A percentile compares a stretch with the other conserved stretches of the same genome.
Evolutionary conservation across 2,888 invertebrate species (phyloP).

Genomic region (Autographa pulchrina): DNA sequence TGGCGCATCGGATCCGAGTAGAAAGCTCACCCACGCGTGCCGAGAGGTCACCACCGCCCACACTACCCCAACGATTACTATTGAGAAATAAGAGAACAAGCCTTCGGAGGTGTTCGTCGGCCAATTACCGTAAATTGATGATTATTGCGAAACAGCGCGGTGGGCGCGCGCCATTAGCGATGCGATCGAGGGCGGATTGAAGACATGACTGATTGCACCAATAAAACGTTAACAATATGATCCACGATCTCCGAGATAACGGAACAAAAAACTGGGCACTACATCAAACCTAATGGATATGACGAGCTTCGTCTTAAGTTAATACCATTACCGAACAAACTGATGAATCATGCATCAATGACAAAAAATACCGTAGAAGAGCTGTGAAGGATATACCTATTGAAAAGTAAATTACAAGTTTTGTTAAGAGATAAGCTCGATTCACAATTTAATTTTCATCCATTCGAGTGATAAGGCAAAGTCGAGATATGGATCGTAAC

Average conservation of each 20-base stretch:
- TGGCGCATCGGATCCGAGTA: slow-evolving; percentile 71
- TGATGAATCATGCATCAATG: slow-evolving; percentile 50
- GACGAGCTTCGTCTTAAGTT: slow-evolving; percentile 49
- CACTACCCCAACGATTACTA: slow-evolving; percentile 71
- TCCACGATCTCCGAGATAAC: slow-evolving; percentile 39
- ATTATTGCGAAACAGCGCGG: slow-evolving; percentile 77
- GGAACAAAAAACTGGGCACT: slow-evolving; percentile 50
- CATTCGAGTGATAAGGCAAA: slow-evolving; percentile 9
- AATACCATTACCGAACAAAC: slow-evolving; percentile 36
- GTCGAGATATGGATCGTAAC: slow-evolving; percentile 39
- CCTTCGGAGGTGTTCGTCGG: slow-evolving; percentile 70
- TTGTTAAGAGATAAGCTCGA: slow-evolving; percentile 7
- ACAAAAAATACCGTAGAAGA: slow-evolving; percentile 42
- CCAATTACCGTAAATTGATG: slow-evolving; percentile 80
- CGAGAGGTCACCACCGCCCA: slow-evolving; percentile 84
- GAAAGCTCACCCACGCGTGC: slow-evolving; percentile 84
- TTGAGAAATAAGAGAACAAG: slow-evolving; percentile 72
- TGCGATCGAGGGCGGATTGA: slow-evolving; percentile 65
- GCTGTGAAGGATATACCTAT: neutral
- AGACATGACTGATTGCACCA: slow-evolving; percentile 64
- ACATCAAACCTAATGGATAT: slow-evolving; percentile 54
- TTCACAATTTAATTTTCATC: slow-evolving; percentile 19
- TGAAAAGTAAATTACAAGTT: neutral
- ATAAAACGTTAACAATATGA: slow-evolving; percentile 59
- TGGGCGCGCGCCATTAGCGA: slow-evolving; percentile 65